Base-by-base conservation (phyloP, 2,888 invertebrate genomes). In the Lasioglossum marginatum region DNA sequence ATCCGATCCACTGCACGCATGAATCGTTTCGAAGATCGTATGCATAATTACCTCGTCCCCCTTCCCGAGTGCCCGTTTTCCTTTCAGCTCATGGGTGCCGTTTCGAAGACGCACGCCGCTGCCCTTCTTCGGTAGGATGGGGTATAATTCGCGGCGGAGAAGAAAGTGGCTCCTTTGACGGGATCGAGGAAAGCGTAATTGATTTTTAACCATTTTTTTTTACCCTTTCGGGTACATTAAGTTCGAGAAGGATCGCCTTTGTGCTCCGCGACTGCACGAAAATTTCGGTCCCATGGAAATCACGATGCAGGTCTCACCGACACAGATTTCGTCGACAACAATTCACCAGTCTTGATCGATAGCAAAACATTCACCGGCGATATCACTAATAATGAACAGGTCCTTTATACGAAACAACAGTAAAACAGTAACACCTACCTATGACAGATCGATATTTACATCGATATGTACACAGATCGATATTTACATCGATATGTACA, bases 1-100 rank as follows among this genome's bases (percentile, higher is more conserved):
- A 85, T 87, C 84, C 83, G 88, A 90, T 89, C 88, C 85, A 45
- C 79, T 88, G 87, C 87, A 90, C 85, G 88, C 90, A 87, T 90
- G 89, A 88, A 87, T 90, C 89, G 88, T 88, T 90, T 82, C 74
- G 86, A 85, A 89, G 89, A 90, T 90, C 90, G 88, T 77, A 90
- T 85, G 90, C 89, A 89, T 90, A 90, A 90, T 90, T 89, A 88
- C 82, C 80, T 48, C 52, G 63, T 60, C 82, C 60, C 45, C 82
- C 37, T 57, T 75, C 43, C 43, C 74, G 52, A 23, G 31, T 48
- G 23, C 57, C 70, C 72, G 52, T 77, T 76, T 85, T 81, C 79
- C 79, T 78, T 83, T 77, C 63, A 52, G 60, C 81, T 57, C 43
- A 83, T 76, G 83, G 77, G 60, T 48, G 40, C 60, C 72, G 60